phyloP scores from a whole-genome alignment of 1,140 invertebrate species.

The Aphaenogaster ashmeadi region DNA sequence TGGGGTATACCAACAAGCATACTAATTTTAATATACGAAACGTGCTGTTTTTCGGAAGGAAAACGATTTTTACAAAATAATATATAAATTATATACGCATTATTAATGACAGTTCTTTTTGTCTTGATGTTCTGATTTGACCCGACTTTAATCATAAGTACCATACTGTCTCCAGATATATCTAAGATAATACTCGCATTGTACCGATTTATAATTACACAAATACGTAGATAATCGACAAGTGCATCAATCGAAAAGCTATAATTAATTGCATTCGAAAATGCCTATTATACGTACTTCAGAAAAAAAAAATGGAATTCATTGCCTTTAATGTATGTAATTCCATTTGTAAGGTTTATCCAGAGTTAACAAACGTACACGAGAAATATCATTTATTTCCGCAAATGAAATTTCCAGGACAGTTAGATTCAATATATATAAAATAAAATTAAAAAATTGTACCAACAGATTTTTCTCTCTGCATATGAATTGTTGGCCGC shows the following conservation, averaged over 20 bases:
- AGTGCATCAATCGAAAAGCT: not conserved
- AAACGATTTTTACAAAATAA: not conserved
- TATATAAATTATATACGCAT: not conserved
- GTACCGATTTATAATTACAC: not conserved
- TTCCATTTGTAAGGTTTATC: not conserved
- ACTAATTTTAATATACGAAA: slow-evolving; percentile 58
- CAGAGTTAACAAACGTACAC: not conserved
- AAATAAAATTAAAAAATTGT: not conserved
- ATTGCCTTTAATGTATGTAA: not conserved
- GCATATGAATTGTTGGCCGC: not conserved
- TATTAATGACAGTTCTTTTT: not conserved
- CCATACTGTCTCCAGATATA: not conserved
- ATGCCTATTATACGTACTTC: not conserved
- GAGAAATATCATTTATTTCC: not conserved
- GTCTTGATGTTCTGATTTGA: not conserved
- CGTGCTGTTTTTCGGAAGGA: not conserved
- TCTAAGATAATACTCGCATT: not conserved
- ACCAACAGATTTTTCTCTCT: not conserved
- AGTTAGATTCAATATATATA: not conserved
- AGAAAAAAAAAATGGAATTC: not conserved
- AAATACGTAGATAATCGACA: not conserved
- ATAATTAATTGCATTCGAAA: not conserved
- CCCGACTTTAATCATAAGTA: not conserved
- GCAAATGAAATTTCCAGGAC: not conserved
- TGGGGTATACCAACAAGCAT: slow-evolving; percentile 13